Evolutionary conservation across 64 coral and sea anemone genomes (phyloP).

Genomic region (Acropora tenuis): DNA sequence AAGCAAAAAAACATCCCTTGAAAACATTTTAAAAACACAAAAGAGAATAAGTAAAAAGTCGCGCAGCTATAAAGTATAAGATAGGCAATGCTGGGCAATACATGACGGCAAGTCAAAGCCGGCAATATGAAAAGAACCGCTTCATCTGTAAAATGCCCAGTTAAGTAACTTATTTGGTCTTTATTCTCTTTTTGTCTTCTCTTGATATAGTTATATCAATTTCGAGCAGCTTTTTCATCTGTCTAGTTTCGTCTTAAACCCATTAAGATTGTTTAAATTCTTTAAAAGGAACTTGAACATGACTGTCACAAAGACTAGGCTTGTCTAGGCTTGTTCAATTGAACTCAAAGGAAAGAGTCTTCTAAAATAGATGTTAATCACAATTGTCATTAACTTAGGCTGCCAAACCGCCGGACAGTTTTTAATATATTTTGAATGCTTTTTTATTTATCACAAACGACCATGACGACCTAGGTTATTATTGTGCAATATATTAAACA

Average conservation of each 20-base stretch:
- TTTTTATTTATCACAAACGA: slow-evolving; percentile 15
- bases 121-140: background rate
- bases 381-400: background rate
- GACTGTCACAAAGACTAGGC: slow-evolving; percentile 2
- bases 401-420: slow-evolving; percentile 6
- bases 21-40: background rate
- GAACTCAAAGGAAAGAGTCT: background rate
- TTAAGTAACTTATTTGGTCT: background rate
- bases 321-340: slow-evolving; percentile 3
- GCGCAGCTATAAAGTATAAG: background rate
- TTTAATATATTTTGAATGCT: background rate
- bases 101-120: background rate
- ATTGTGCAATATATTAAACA: background rate
- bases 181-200: background rate
- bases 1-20: background rate
- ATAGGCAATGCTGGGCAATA: background rate
- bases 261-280: background rate
- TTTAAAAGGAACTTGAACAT: background rate
- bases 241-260: background rate
- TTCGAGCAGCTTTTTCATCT: background rate
- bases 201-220: background rate
- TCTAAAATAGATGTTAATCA: slow-evolving; percentile 14
- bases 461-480: background rate
- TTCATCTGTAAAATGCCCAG: background rate
- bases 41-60: background rate